phyloP scores from a whole-genome alignment of 2,797 vertebrate genomes.

The Cossypha caffra region DNA sequence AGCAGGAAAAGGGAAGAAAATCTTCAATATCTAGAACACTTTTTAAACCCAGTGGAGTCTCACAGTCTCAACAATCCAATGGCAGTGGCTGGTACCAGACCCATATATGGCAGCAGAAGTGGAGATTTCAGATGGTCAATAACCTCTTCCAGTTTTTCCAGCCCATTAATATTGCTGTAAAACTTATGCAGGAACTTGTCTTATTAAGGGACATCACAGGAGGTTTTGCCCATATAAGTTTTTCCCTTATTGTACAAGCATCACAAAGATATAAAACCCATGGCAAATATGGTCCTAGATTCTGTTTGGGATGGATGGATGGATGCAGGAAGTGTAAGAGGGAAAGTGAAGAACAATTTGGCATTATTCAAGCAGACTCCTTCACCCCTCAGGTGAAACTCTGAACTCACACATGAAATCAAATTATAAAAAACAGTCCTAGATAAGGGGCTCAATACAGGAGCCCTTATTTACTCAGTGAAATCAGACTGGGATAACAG shows the following conservation, averaged over 20 bases:
- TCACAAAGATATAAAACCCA: neutral
- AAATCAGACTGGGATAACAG: neutral
- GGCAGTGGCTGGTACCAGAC: neutral
- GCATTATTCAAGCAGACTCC: neutral
- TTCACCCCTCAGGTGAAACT: neutral
- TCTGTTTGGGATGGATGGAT: neutral
- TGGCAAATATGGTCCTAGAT: neutral
- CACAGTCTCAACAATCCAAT: neutral
- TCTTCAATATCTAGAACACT: neutral
- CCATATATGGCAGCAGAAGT: neutral
- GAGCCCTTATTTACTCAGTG: neutral
- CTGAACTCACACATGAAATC: neutral
- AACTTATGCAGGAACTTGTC: neutral
- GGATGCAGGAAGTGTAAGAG: neutral
- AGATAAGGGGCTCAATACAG: neutral
- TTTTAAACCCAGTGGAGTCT: neutral
- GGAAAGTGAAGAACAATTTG: neutral
- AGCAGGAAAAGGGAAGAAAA: neutral
- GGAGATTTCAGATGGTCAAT: neutral
- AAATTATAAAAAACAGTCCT: neutral
- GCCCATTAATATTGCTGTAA: neutral
- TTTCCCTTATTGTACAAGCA: neutral
- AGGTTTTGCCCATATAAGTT: neutral
- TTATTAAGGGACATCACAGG: neutral
- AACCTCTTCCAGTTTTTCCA: neutral